Percentiles rank a stretch among this genome's conserved stretches.
Conservation (phyloP, 1,140 invertebrate genomes). For the Leptinotarsa defecta region DNA sequence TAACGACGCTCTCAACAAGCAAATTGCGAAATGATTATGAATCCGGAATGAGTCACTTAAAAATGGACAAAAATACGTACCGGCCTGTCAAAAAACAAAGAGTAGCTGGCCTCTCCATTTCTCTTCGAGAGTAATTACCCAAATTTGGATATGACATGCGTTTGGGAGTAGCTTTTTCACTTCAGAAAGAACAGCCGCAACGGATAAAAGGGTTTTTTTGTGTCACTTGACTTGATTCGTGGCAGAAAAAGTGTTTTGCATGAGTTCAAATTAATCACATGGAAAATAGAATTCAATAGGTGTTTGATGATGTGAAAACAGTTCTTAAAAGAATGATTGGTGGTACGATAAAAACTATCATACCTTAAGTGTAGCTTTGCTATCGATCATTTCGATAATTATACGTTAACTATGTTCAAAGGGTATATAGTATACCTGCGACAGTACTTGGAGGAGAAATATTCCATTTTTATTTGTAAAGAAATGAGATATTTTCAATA, state of each 20-base stretch:
- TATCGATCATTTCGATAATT: too few relatives aligned
- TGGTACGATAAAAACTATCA: too few relatives aligned
- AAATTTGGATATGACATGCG: conserved; percentile 21
- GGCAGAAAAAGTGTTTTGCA: neutral
- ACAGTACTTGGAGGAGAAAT: too few relatives aligned
- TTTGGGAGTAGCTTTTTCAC: conserved; percentile 11
- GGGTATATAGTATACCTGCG: too few relatives aligned
- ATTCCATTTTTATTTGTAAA: too few relatives aligned
- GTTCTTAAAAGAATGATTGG: too few relatives aligned
- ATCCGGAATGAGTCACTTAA: conserved; percentile 22
- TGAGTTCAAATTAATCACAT: neutral
- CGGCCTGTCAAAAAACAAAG: conserved; percentile 10
- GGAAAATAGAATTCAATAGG: neutral
- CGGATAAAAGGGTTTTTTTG: neutral
- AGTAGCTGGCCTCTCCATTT: conserved; percentile 3
- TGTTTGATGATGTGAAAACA: neutral
- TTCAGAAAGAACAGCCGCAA: conserved; percentile 20
- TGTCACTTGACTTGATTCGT: neutral
- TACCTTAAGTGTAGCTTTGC: too few relatives aligned
- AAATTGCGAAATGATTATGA: conserved; percentile 22
- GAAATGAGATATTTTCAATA: too few relatives aligned
- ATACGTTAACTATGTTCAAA: too few relatives aligned
- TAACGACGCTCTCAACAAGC: conserved; percentile 9
- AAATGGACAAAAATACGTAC: conserved; percentile 10
- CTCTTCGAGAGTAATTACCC: conserved; percentile 18